phyloP scores from a whole-genome alignment of 2,797 vertebrate genomes.

The Falco naumanni region DNA sequence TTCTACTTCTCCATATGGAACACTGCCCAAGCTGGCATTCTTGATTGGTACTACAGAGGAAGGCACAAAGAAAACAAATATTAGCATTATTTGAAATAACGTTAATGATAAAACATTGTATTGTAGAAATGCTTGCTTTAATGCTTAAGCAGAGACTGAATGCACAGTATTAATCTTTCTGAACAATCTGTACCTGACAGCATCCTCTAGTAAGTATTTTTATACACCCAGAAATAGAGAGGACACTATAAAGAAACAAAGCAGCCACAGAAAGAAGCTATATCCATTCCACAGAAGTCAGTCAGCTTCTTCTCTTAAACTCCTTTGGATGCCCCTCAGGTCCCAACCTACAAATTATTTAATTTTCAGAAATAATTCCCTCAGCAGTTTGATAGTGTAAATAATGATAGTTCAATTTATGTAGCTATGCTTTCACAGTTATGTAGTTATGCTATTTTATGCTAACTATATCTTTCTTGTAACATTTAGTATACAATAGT shows the following conservation, averaged over 20 bases:
- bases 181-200: background rate
- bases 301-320: background rate
- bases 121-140: background rate
- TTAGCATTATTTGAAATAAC: background rate
- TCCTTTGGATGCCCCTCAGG: background rate
- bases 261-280: background rate
- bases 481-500: background rate
- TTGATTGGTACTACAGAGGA: slow-evolving; percentile 70
- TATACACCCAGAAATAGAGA: background rate
- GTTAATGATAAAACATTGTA: background rate
- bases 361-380: background rate
- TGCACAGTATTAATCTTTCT: background rate
- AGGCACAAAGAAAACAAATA: background rate
- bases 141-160: background rate
- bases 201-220: background rate
- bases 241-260: background rate
- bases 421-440: background rate
- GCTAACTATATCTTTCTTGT: background rate
- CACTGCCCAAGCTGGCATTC: slow-evolving; percentile 39
- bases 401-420: background rate
- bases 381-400: background rate
- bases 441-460: background rate
- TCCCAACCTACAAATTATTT: background rate
- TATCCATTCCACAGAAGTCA: background rate
- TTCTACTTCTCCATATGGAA: slow-evolving; percentile 56